These are phyloP conservation scores for Sweltsa coloradensis DNA, from an alignment of 1,140 invertebrate species.

Conservation along the genomic window DNA sequence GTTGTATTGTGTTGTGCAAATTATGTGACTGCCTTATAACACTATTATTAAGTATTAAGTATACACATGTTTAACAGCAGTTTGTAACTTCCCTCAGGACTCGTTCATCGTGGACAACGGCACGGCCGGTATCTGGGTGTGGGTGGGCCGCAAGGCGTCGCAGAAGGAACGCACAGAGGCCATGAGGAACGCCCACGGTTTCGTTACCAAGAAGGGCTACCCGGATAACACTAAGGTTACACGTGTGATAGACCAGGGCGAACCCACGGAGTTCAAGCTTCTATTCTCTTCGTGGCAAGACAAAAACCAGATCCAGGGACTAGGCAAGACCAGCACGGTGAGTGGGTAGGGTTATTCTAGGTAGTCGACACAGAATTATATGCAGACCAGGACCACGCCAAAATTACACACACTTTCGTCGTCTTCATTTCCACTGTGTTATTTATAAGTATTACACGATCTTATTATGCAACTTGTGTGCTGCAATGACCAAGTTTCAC, in stretches of 20 bases:
- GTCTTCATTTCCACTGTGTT: no score
- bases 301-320: conserved; percentile 17
- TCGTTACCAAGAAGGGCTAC: conserved; percentile 80
- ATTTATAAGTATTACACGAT: no score
- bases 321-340: conserved; percentile 2
- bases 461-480: no score
- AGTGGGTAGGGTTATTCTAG: no score
- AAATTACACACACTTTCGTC: no score
- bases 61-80: no score
- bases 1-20: no score
- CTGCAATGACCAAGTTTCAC: no score
- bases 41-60: no score
- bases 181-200: conserved; percentile 75
- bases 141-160: conserved; percentile 68
- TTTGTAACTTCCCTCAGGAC: conserved; percentile 47
- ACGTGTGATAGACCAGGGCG: conserved; percentile 64
- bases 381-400: no score
- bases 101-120: conserved; percentile 81
- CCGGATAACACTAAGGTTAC: conserved; percentile 55
- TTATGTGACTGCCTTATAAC: no score
- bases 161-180: conserved; percentile 60
- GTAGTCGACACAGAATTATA: no score
- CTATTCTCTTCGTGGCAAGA: conserved; percentile 67
- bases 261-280: conserved; percentile 76
- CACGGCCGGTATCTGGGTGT: conserved; percentile 78